Percentiles rank a stretch among this genome's conserved stretches.
Evolutionary conservation across 1,140 invertebrate species (phyloP).

Genomic region (Aphelinus certus): DNA sequence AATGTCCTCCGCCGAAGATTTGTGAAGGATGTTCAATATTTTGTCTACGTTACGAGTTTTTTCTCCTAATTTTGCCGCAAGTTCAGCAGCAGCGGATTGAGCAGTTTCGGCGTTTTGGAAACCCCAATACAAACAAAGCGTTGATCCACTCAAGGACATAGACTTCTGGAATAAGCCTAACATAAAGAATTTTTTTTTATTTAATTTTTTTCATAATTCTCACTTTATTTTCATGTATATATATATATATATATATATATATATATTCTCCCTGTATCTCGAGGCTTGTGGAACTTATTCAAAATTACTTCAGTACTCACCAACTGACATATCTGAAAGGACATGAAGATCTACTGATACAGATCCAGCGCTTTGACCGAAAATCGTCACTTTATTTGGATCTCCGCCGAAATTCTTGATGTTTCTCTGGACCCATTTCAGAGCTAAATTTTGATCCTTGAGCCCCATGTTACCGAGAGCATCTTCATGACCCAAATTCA

Average conservation of each 20-base stretch:
- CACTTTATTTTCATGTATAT: not conserved
- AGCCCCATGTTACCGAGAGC: constrained; percentile 70
- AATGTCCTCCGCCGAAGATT: constrained; percentile 32
- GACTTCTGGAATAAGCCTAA: constrained; percentile 6
- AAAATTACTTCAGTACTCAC: constrained; percentile 28
- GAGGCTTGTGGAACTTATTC: not conserved
- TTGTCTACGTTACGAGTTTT: not conserved
- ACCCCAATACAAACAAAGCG: constrained; percentile 13
- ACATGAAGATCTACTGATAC: constrained; percentile 62
- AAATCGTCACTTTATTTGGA: constrained; percentile 64
- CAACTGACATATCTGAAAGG: constrained; percentile 61
- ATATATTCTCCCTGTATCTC: too few species aligned
- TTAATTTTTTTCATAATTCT: not conserved
- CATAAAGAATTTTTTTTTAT: not conserved
- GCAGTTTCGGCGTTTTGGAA: not conserved
- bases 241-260: too few species aligned
- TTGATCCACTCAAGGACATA: constrained; percentile 17
- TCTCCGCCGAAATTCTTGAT: constrained; percentile 71
- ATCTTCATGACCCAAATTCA: constrained; percentile 61
- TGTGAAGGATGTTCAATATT: not conserved
- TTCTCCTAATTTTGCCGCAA: not conserved
- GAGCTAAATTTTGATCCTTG: constrained; percentile 69
- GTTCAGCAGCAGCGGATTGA: not conserved
- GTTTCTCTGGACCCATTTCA: constrained; percentile 72
- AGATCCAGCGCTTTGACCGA: constrained; percentile 67